A percentile compares a stretch with the other conserved stretches of the same genome.
phyloP scores from a whole-genome alignment of 2,888 invertebrate species.

The Diplazon laetatorius region DNA sequence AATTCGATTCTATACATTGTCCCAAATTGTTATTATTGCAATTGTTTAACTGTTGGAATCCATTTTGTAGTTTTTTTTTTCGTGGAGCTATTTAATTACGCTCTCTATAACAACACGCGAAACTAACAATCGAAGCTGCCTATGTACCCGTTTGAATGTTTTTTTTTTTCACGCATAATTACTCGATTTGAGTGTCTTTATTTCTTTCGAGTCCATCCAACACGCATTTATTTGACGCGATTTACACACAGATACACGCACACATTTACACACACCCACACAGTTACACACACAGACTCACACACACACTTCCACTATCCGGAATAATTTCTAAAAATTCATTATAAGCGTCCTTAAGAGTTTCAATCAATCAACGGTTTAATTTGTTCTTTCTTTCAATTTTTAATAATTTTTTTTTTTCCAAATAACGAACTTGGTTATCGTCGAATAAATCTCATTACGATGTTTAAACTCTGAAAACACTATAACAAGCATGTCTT shows the following conservation, averaged over 20 bases:
- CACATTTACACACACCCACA: not conserved
- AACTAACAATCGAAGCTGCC: conserved; percentile 67
- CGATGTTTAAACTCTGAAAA: conserved; percentile 69
- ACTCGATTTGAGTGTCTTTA: conserved; percentile 38
- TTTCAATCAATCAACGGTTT: conserved; percentile 67
- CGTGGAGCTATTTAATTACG: conserved; percentile 50
- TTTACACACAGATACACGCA: not conserved
- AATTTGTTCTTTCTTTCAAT: conserved; percentile 46
- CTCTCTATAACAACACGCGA: conserved; percentile 55
- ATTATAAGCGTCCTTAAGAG: conserved; percentile 70
- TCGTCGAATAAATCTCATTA: conserved; percentile 54
- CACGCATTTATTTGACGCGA: conserved; percentile 29
- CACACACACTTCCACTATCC: conserved; percentile 64
- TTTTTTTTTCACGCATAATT: conserved; percentile 43
- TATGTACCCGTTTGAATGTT: conserved; percentile 64
- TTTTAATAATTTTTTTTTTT: conserved; percentile 25
- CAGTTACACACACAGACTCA: too few species aligned
- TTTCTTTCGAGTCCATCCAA: conserved; percentile 39
- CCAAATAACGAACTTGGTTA: conserved; percentile 61
- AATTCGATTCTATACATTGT: conserved; percentile 55
- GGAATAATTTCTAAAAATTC: conserved; percentile 64
- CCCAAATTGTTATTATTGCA: conserved; percentile 53
- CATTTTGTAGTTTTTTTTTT: conserved; percentile 35
- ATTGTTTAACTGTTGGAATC: conserved; percentile 32
- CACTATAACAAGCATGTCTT: conserved; percentile 70